phyloP scores from a whole-genome alignment of 2,888 invertebrate genomes.

The Pyrrhia umbra region DNA sequence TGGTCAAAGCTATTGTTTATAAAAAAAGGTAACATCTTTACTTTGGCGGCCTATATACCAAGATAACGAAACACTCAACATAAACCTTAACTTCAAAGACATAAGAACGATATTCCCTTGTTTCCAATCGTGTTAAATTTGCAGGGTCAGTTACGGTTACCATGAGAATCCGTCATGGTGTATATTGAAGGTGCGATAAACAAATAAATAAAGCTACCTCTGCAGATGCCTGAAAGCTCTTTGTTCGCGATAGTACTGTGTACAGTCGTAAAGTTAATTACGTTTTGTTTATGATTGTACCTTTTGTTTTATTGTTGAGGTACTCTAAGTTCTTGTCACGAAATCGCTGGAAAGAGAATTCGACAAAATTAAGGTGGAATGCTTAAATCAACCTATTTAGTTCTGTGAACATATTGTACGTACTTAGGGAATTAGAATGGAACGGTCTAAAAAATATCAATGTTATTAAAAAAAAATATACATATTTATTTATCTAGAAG shows the following conservation, averaged over 20 bases:
- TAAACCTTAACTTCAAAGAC: neutral
- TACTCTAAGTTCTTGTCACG: neutral
- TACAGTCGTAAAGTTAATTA: conserved; percentile 52
- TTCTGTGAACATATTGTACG: no score
- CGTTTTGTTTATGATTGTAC: conserved; percentile 33
- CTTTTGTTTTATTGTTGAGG: conserved; percentile 26
- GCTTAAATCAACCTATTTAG: no score
- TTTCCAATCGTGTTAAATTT: conserved; percentile 3
- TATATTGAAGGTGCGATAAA: conserved; percentile 69
- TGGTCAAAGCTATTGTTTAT: conserved; percentile 54
- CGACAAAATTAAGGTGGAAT: neutral
- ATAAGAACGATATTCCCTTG: conserved; percentile 19
- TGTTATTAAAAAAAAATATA: no score
- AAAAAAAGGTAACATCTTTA: conserved; percentile 58
- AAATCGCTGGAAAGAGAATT: neutral
- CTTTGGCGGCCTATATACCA: conserved; percentile 54
- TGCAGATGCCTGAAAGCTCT: conserved; percentile 40
- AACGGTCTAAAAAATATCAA: no score
- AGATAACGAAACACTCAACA: neutral
- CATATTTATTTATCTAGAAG: no score
- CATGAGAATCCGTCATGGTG: conserved; percentile 57
- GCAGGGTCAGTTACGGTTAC: conserved; percentile 47
- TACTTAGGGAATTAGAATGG: no score
- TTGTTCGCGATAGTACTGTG: conserved; percentile 33
- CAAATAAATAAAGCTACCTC: conserved; percentile 64